Evolutionary conservation across 2,888 invertebrate species (phyloP), one percentile per base, ranked within the genome.

Genomic region (Drosophila atripex): DNA sequence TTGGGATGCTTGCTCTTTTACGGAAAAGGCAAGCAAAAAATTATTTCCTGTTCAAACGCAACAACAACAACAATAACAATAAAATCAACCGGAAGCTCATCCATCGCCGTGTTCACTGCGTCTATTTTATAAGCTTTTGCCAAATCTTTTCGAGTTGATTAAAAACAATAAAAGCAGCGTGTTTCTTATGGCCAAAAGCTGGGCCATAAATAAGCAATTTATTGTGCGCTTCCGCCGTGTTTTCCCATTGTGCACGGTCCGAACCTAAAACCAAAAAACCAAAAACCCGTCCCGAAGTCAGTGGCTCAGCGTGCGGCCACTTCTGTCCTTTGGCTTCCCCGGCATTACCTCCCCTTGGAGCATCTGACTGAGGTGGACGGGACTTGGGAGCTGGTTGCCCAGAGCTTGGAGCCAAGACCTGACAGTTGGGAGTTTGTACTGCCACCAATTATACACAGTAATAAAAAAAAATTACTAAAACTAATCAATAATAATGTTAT

Each of bases 151-250:
- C 86, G 84, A 89, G 88, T 89, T 89, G 89, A 89, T 88, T 89
- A 89, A 89, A 87, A 86, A 82, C 86, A 89, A 89, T 88, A 88
- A 89, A 89, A 77, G 75, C 88, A 85, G 79, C 83, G 77, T 87
- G 85, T 78, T 85, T 71, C 83, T 89, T 87, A 86, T 77, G 78
- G 78, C 79, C 88, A 78, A 86, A 88, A 88, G 79, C 85, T 78
- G 78, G 83, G 80, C 86, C 83, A 89, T 89, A 89, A 89, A 89
- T 89, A 89, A 89, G 86, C 87, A 89, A 85, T 88, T 89, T 90
- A 89, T 89, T 88, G 86, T 85, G 73, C 78, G 82, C 85, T 89
- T 88, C 86, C 87, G 84, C 83, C 85, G 80, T 76, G 74, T 83
- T 73, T 71, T 83, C 66, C 84, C 75, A 86, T 74, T 79, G 86